These are phyloP conservation scores for Nasonia oneida DNA, from an alignment of 2,888 invertebrate genomes.

Conservation along the genomic window DNA sequence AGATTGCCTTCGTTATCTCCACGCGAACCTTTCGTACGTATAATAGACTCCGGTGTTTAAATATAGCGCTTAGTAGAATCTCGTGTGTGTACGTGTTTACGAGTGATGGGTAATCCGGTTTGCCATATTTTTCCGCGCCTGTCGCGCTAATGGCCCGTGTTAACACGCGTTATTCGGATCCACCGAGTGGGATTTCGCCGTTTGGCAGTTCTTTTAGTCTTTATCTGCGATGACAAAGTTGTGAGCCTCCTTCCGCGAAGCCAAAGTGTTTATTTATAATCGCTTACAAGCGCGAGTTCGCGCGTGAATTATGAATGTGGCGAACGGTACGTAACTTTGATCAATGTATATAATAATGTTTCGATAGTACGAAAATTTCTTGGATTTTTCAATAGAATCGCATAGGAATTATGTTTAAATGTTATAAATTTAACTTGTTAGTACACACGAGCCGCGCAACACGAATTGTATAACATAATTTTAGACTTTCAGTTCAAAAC, in stretches of 20 bases:
- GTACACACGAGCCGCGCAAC: no score
- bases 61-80: constrained; percentile 21
- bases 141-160: constrained; percentile 41
- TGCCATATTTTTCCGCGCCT: neutral
- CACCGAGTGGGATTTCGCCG: neutral
- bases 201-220: constrained; percentile 17
- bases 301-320: neutral
- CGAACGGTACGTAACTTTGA: neutral
- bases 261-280: constrained; percentile 20
- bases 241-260: neutral
- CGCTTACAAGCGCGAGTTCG: neutral
- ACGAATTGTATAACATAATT: no score
- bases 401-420: neutral
- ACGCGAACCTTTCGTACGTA: neutral
- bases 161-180: constrained; percentile 31
- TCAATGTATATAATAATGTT: neutral
- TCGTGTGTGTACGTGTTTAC: neutral
- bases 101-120: constrained; percentile 38
- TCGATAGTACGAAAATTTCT: neutral
- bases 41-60: constrained; percentile 33
- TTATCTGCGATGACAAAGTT: constrained; percentile 30
- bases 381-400: neutral
- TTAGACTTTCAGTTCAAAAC: neutral
- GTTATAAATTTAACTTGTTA: no score
- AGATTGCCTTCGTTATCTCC: constrained; percentile 12